Conservation (phyloP, 2,888 invertebrate genomes). For the Heliconius sara region DNA sequence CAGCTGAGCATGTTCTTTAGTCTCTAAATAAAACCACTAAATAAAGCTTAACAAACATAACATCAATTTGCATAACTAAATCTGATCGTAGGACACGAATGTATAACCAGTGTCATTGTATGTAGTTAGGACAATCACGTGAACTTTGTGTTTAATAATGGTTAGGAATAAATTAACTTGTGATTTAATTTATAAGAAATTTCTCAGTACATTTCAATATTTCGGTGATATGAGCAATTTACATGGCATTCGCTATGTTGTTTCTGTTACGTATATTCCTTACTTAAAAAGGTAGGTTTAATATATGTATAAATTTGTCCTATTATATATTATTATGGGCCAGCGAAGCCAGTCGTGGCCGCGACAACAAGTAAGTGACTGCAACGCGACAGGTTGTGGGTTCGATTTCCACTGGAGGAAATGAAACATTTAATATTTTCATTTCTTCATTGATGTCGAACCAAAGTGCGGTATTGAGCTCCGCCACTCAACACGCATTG, state of each 20-base stretch:
- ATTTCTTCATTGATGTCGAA: no score
- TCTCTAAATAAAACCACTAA: not conserved
- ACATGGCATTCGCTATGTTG: constrained; percentile 19
- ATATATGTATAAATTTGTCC: not conserved
- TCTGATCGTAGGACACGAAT: not conserved
- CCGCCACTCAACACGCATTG: no score
- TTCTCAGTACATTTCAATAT: constrained; percentile 62
- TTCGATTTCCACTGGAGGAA: no score
- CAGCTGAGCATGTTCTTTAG: no score
- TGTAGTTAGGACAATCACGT: not conserved
- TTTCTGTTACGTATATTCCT: constrained; percentile 9
- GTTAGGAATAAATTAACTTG: not conserved
- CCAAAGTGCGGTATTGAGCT: no score
- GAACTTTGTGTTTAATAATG: not conserved
- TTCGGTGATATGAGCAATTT: constrained; percentile 66
- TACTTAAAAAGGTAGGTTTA: not conserved
- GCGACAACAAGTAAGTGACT: no score
- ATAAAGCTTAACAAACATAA: constrained; percentile 6
- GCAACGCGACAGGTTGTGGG: no score
- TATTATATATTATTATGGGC: no score
- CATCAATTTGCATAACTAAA: not conserved
- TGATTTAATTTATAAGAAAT: constrained; percentile 32
- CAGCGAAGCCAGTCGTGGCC: no score
- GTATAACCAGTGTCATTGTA: not conserved
- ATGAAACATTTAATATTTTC: no score